These are phyloP conservation scores for Heliconius hewitsoni DNA, from an alignment of 1,140 invertebrate genomes.

Conservation along the genomic window DNA sequence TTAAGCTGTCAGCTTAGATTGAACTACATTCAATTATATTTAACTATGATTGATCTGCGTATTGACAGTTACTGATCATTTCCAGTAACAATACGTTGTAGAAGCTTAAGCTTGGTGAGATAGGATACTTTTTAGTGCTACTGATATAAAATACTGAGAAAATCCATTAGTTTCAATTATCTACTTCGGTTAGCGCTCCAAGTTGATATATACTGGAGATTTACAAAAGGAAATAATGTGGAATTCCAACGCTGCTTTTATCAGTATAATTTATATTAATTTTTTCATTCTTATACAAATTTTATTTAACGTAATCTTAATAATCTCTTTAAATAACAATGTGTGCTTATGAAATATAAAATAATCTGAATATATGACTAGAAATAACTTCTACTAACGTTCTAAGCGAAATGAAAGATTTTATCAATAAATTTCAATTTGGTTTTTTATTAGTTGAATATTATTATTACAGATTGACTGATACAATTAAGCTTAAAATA, in stretches of 20 bases:
- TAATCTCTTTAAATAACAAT: not conserved
- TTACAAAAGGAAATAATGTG: not conserved
- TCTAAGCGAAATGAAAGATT: not conserved
- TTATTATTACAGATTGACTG: not conserved
- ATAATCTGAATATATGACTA: not conserved
- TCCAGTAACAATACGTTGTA: not conserved
- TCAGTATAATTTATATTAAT: no score
- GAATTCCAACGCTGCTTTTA: not conserved
- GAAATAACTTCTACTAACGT: not conserved
- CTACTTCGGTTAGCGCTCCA: not conserved
- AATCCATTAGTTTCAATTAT: not conserved
- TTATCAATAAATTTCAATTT: not conserved
- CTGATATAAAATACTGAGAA: not conserved
- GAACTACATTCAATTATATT: slow-evolving; percentile 11
- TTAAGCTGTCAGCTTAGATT: slow-evolving; percentile 12
- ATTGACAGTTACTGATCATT: slow-evolving; percentile 12
- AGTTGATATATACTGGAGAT: not conserved
- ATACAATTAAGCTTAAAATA: not conserved
- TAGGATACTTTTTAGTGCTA: not conserved
- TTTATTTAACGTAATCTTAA: not conserved
- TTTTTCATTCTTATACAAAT: no score
- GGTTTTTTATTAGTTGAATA: not conserved
- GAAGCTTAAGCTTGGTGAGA: not conserved
- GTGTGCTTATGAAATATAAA: not conserved
- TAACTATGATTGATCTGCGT: not conserved